Percentiles rank a stretch among this genome's conserved stretches.
phyloP scores from a whole-genome alignment of 2,888 invertebrate genomes.

The Axea sp. region DNA sequence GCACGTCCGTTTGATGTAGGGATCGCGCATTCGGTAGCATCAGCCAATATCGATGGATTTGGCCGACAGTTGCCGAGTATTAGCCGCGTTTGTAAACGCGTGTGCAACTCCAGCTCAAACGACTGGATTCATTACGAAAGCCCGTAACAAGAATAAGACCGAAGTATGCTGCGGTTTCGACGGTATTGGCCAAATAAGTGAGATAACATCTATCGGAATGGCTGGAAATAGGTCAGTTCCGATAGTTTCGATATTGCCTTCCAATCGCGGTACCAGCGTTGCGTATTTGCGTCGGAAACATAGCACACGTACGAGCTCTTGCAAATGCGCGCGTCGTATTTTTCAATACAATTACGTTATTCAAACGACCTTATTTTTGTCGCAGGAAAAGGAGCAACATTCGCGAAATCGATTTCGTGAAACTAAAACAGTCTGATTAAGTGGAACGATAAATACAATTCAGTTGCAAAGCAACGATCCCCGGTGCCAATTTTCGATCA shows the following conservation, averaged over 20 bases:
- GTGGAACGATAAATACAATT: no score
- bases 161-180: constrained; percentile 45
- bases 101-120: constrained; percentile 16
- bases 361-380: no score
- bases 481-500: no score
- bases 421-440: no score
- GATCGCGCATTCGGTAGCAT: constrained; percentile 6
- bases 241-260: constrained; percentile 42
- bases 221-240: constrained; percentile 46
- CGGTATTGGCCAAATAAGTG: constrained; percentile 43
- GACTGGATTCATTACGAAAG: constrained; percentile 42
- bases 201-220: constrained; percentile 45
- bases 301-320: no score
- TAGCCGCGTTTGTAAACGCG: constrained; percentile 21
- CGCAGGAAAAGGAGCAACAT: no score
- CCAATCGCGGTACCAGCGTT: constrained; percentile 29
- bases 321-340: no score
- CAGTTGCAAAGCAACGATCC: no score
- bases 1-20: constrained; percentile 12
- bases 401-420: no score
- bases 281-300: no score
- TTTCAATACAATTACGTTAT: no score
- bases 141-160: constrained; percentile 32
- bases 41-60: constrained; percentile 49
- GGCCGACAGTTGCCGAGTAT: constrained; percentile 10